Percentiles rank a stretch among this genome's conserved stretches.
These are phyloP conservation scores for Drosophila robusta DNA, from an alignment of 2,888 invertebrate genomes.

Conservation along the genomic window DNA sequence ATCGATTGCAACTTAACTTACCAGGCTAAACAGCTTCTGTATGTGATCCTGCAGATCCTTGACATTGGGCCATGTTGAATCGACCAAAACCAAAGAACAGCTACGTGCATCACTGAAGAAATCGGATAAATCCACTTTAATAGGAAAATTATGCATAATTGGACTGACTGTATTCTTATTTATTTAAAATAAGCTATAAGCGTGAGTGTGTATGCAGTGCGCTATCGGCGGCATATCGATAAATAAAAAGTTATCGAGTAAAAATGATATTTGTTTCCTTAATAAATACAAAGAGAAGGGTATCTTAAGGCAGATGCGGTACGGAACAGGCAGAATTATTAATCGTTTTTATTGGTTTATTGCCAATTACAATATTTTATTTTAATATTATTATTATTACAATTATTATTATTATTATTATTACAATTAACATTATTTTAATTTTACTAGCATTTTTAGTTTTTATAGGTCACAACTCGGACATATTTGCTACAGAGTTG, in stretches of 20 bases:
- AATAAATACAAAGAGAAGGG: too few species aligned
- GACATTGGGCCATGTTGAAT: constrained; percentile 61
- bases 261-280: neutral
- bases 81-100: constrained; percentile 62
- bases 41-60: constrained; percentile 70
- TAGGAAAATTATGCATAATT: constrained; percentile 37
- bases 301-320: too few species aligned
- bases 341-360: too few species aligned
- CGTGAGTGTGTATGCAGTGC: neutral
- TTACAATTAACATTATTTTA: too few species aligned
- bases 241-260: constrained; percentile 21
- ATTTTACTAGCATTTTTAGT: too few species aligned
- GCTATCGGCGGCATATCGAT: constrained; percentile 19
- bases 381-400: too few species aligned
- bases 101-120: constrained; percentile 68
- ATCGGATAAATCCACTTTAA: constrained; percentile 66
- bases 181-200: neutral
- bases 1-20: neutral
- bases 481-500: too few species aligned
- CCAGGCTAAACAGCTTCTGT: constrained; percentile 62
- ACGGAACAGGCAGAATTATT: too few species aligned
- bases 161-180: neutral
- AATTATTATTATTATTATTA: too few species aligned
- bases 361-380: too few species aligned
- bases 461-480: too few species aligned